Evolutionary conservation across 2,113 vertebrate species (phyloP).

Genomic region (Mesitornis unicolor): DNA sequence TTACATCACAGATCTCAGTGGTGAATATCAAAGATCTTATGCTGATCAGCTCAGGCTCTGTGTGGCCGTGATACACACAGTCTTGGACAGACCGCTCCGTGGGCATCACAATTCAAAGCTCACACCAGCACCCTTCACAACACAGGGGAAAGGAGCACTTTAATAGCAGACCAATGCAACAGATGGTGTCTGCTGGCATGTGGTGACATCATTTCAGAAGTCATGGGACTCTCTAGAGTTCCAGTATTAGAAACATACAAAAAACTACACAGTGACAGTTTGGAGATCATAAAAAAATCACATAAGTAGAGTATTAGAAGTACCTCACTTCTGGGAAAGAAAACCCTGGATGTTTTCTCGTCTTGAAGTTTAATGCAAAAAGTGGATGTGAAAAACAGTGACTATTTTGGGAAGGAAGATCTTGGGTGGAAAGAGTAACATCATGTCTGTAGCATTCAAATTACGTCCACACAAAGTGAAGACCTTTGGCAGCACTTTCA

Average conservation of each 20-base stretch:
- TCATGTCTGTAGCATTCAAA: background rate
- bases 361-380: background rate
- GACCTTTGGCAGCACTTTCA: background rate
- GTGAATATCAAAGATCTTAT: background rate
- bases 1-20: background rate
- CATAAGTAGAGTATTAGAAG: background rate
- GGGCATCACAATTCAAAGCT: background rate
- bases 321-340: background rate
- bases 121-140: accelerated
- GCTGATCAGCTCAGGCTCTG: background rate
- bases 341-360: background rate
- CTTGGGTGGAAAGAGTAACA: background rate
- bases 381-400: background rate
- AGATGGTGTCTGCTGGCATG: background rate
- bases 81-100: accelerated
- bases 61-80: background rate
- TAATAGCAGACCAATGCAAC: background rate
- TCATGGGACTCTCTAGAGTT: background rate
- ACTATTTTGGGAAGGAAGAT: background rate
- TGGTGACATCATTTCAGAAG: background rate
- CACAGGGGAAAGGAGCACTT: background rate
- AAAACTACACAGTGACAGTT: background rate
- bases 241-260: background rate
- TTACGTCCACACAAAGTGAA: background rate
- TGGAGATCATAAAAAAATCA: background rate